Conservation (phyloP, 2,888 invertebrate species). For the Drymonia ruficornis region DNA sequence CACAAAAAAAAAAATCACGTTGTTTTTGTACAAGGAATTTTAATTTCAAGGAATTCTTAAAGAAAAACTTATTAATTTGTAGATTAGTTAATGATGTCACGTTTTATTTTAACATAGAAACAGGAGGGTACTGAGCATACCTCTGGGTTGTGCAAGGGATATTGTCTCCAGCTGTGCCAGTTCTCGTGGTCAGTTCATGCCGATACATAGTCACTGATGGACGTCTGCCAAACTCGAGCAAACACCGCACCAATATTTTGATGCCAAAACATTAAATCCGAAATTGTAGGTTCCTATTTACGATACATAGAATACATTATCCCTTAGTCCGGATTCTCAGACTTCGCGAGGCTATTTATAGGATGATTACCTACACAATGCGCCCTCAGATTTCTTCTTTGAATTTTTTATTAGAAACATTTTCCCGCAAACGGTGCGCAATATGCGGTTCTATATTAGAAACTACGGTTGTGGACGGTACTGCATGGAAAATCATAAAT, state of each 20-base stretch:
- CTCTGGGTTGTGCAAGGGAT: background rate
- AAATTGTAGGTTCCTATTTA: conserved; percentile 23
- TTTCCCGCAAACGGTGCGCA: background rate
- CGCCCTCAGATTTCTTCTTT: conserved; percentile 1
- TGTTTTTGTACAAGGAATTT: too few species aligned
- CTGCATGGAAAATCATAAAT: background rate
- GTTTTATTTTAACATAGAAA: conserved; percentile 3
- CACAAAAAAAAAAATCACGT: too few species aligned
- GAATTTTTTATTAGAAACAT: background rate
- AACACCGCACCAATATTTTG: conserved; percentile 56
- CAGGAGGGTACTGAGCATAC: background rate
- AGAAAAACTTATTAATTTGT: too few species aligned
- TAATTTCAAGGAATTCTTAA: too few species aligned
- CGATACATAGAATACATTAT: conserved; percentile 19
- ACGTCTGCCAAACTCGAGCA: conserved; percentile 57
- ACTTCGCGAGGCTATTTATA: conserved; percentile 5
- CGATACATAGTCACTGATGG: conserved; percentile 61
- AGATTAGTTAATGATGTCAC: too few species aligned
- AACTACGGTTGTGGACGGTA: background rate
- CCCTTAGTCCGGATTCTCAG: conserved; percentile 9
- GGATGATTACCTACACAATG: background rate
- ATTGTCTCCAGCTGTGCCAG: background rate
- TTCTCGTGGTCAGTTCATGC: conserved; percentile 8
- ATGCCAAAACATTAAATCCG: conserved; percentile 43
- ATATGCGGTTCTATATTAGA: background rate